phyloP scores from a whole-genome alignment of 2,113 vertebrate species.

The Chionis minor region DNA sequence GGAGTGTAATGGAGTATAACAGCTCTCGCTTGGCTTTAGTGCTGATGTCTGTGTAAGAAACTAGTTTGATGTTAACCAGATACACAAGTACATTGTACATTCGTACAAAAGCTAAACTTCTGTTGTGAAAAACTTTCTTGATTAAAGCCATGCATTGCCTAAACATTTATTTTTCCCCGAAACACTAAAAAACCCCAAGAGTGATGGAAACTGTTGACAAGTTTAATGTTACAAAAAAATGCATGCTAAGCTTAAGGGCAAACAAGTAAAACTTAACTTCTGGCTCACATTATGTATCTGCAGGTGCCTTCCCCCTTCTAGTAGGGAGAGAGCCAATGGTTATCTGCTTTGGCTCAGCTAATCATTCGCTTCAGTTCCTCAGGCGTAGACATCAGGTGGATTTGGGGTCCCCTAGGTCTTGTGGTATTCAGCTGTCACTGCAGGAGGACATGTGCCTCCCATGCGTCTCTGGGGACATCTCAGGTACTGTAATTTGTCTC shows the following conservation, averaged over 20 bases:
- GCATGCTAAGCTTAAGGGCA: neutral
- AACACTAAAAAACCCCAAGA: neutral
- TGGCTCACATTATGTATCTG: neutral
- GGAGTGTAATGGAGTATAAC: neutral
- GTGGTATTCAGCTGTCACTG: neutral
- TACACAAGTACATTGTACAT: neutral
- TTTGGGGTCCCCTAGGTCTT: neutral
- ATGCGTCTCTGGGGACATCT: neutral
- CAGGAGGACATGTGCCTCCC: neutral
- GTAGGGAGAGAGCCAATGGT: neutral
- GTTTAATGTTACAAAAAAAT: neutral
- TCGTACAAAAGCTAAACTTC: neutral
- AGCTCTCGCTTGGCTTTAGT: neutral
- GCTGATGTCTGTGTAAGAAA: neutral
- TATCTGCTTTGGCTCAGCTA: neutral
- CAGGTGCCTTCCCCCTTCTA: neutral
- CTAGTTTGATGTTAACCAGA: neutral
- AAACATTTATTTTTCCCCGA: neutral
- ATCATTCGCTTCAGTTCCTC: neutral
- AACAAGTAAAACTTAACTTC: neutral
- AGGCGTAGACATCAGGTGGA: neutral
- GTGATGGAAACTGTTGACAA: neutral
- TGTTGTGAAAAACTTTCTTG: neutral
- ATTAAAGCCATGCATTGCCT: neutral
- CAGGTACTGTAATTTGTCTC: neutral